A percentile compares a stretch with the other conserved stretches of the same genome.
Evolutionary conservation across 1,140 invertebrate species (phyloP).

Genomic region (Euglossa dilemma): DNA sequence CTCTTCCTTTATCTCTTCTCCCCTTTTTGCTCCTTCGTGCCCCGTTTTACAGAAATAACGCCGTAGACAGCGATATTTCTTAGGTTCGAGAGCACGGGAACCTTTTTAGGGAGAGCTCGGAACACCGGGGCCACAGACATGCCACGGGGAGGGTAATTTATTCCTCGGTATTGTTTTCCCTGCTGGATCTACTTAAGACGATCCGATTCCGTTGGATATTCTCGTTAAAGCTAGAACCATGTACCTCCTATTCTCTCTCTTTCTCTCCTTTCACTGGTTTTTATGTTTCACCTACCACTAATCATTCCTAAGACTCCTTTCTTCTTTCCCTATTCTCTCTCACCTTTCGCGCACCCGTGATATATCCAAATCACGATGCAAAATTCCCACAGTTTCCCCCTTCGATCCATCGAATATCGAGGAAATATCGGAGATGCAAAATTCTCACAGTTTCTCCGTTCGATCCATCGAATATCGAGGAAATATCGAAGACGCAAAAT

Average conservation of each 20-base stretch:
- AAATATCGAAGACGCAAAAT: too few species aligned
- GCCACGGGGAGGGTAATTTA: constrained; percentile 31
- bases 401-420: too few species aligned
- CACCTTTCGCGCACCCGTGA: too few species aligned
- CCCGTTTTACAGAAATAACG: constrained; percentile 50
- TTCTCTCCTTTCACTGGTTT: too few species aligned
- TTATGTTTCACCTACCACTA: not conserved
- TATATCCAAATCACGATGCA: too few species aligned
- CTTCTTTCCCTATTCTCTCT: too few species aligned
- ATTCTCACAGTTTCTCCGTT: too few species aligned
- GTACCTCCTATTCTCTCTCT: not conserved
- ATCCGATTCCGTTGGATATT: constrained; percentile 21
- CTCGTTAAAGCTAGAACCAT: constrained; percentile 4
- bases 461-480: too few species aligned
- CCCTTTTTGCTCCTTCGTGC: not conserved
- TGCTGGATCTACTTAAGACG: constrained; percentile 18
- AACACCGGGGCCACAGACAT: not conserved
- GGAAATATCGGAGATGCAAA: too few species aligned
- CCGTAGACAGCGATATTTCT: constrained; percentile 54
- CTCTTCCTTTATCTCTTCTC: not conserved
- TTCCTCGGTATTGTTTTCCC: constrained; percentile 33
- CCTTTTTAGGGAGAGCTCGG: constrained; percentile 19
- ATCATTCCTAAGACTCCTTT: too few species aligned
- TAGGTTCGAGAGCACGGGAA: not conserved
- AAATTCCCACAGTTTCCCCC: too few species aligned